phyloP scores from a whole-genome alignment of 2,888 invertebrate species.

The Tetragonula carbonaria region DNA sequence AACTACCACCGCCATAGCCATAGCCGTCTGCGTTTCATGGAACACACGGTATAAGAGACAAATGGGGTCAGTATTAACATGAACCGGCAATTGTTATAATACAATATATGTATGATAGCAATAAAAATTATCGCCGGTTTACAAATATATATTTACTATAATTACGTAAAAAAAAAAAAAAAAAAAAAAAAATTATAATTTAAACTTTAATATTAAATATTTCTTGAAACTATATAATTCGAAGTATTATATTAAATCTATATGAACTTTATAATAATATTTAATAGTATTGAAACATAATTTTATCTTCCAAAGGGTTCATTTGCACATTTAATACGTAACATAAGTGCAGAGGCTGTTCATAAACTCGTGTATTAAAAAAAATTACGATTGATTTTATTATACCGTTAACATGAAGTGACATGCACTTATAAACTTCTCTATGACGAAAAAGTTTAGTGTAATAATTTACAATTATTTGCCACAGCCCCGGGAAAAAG shows the following conservation, averaged over 20 bases:
- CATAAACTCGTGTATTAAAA: slow-evolving; percentile 27
- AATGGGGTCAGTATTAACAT: slow-evolving; percentile 74
- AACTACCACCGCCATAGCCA: slow-evolving; percentile 95
- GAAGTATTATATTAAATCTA: slow-evolving; percentile 27
- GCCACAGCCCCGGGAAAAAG: slow-evolving; percentile 53
- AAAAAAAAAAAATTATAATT: neutral
- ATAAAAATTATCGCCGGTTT: slow-evolving; percentile 34
- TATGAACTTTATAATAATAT: neutral
- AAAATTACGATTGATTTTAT: slow-evolving; percentile 26
- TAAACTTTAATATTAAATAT: slow-evolving; percentile 10
- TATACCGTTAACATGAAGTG: slow-evolving; percentile 36
- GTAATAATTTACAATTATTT: slow-evolving; percentile 41
- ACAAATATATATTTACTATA: slow-evolving; percentile 9
- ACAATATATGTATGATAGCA: slow-evolving; percentile 38
- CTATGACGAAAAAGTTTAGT: slow-evolving; percentile 33
- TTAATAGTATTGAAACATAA: slow-evolving; percentile 17
- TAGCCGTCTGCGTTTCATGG: slow-evolving; percentile 86
- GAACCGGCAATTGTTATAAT: slow-evolving; percentile 53
- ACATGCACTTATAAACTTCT: slow-evolving; percentile 57
- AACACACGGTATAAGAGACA: slow-evolving; percentile 82
- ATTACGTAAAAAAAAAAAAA: slow-evolving; percentile 19
- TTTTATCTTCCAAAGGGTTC: slow-evolving; percentile 63
- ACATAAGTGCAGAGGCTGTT: slow-evolving; percentile 63
- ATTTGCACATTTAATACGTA: slow-evolving; percentile 52
- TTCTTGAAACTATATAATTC: neutral